Base-by-base conservation (phyloP, 2,888 invertebrate genomes). In the Iphiclides podalirius region DNA sequence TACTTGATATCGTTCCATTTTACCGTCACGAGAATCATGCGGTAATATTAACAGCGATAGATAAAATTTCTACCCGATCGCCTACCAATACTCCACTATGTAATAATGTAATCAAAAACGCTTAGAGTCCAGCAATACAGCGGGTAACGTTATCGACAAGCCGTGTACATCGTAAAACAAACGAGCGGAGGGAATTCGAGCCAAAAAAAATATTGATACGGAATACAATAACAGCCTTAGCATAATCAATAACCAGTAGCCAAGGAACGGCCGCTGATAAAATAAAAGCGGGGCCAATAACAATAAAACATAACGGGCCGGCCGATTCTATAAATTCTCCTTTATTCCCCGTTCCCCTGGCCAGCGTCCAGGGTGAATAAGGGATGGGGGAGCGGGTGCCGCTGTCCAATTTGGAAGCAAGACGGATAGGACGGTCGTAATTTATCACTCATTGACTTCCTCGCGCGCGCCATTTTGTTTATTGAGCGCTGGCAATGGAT, bases 261-360 rank as follows among this genome's bases (percentile, higher is more conserved):
- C 63, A 59, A 68, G 72, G 66, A 73, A 69, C 54, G 55, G 52
- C 49, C 61, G 67, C 73, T 74, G 74, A 79, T 78, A 78, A 75
- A 76, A 80, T 73, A 66, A 72, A 70, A 73, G 67, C 67, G 57
- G 61, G 60, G 75, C n/a, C 69, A 70, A 81, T 83, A 83, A 81
- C 81, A 80, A 81, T 83, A 83, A 83, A 83, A 78, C 68, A 83
- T 81, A 83, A 81, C 79, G 73, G 75, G 44, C 58, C 57, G 54
- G 46, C 41, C 50, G 54, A 65, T 62, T 66, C 67, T 64, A 72
- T 77, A 73, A 70, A 78, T 78, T 75, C 65, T 58, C 70, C 64
- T 74, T 73, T 78, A 75, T 77, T 63, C 64, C 63, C 63, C n/a
- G n/a, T n/a, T n/a, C 56, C 65, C 66, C 67, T 70, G 73, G 69